These are phyloP conservation scores for Vulpes vulpes DNA, from an alignment of 2,113 vertebrate species.

Conservation along the genomic window DNA sequence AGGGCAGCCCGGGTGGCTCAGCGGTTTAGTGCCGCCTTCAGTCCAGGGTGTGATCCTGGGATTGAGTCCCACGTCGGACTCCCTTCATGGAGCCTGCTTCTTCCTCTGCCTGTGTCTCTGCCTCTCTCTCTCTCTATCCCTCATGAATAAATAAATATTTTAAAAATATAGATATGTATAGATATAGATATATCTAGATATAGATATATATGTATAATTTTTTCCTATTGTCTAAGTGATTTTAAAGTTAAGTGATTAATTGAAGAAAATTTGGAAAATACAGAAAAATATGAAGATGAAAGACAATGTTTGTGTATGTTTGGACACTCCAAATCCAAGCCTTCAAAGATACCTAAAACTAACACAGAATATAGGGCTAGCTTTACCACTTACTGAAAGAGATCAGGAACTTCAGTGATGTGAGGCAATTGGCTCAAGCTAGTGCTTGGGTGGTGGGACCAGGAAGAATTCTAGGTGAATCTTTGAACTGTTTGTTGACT, in stretches of 20 bases:
- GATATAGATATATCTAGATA: no score
- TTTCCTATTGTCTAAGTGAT: background rate
- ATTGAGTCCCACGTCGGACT: no score
- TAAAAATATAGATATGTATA: no score
- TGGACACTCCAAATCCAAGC: background rate
- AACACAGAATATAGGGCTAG: background rate
- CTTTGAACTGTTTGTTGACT: background rate
- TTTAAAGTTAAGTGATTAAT: background rate
- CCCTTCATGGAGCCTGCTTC: no score
- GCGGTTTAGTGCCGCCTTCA: no score
- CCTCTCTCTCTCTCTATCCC: no score
- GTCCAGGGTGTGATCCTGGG: no score
- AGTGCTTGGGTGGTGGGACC: background rate
- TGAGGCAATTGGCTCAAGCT: background rate
- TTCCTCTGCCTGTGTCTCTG: no score
- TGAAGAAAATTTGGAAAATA: constrained; percentile 24
- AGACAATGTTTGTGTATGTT: background rate
- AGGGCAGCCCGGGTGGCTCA: no score
- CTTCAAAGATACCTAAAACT: background rate
- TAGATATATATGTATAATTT: background rate
- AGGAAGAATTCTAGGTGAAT: background rate
- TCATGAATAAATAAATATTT: no score
- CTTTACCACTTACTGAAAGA: background rate
- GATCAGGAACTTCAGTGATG: background rate
- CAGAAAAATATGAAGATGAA: background rate